These are phyloP conservation scores for Meda fulgida DNA, from an alignment of 2,797 vertebrate genomes.

Conservation along the genomic window DNA sequence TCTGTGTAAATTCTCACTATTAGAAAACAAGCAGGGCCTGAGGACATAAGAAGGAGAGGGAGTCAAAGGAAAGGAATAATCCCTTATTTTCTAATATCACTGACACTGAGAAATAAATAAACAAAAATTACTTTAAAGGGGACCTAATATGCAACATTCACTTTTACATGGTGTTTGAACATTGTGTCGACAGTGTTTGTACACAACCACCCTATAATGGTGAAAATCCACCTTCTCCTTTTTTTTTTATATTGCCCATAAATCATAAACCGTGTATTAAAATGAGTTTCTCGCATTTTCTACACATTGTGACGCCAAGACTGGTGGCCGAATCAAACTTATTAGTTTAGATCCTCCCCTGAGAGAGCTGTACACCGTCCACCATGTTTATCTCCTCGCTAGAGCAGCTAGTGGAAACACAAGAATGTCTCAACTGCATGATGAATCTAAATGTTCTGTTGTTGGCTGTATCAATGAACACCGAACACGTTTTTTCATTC, in stretches of 20 bases:
- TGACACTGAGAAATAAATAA: neutral
- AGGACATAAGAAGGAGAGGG: neutral
- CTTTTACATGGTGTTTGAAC: neutral
- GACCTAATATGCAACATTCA: neutral
- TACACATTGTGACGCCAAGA: neutral
- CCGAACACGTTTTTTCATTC: too few relatives aligned
- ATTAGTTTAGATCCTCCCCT: neutral
- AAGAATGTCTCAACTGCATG: neutral
- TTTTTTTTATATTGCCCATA: too few relatives aligned
- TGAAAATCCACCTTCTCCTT: neutral
- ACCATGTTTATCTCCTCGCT: too few relatives aligned
- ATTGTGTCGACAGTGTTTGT: neutral
- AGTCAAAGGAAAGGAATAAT: neutral
- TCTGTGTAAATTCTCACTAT: neutral
- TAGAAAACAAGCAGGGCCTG: slow-evolving; percentile 35
- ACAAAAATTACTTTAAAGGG: neutral
- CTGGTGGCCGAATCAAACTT: neutral
- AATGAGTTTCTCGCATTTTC: neutral
- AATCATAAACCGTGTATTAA: neutral
- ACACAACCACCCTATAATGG: neutral
- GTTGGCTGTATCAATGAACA: too few relatives aligned
- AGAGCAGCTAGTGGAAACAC: too few relatives aligned
- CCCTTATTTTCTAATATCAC: neutral
- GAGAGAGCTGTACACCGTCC: neutral
- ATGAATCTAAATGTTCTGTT: too few relatives aligned